Conservation (phyloP, 2,888 invertebrate species). For the Ptychoptera albimana region DNA sequence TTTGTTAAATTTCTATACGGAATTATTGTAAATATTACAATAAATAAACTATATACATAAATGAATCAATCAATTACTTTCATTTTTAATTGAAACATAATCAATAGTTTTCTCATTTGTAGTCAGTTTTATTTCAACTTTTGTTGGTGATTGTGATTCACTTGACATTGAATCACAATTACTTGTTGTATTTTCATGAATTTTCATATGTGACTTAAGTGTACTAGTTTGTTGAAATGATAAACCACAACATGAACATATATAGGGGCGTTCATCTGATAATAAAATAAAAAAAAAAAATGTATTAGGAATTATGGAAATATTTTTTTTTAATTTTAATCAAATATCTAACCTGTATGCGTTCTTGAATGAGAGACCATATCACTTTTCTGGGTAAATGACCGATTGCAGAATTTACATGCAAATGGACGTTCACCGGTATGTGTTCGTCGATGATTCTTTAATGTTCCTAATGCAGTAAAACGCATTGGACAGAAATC, state of each 20-base stretch:
- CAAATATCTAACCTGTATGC: slow-evolving; percentile 23
- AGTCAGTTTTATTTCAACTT: too few relatives aligned
- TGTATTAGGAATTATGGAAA: neutral
- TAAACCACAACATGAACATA: slow-evolving; percentile 33
- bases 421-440: slow-evolving; percentile 40
- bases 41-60: too few relatives aligned
- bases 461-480: slow-evolving; percentile 38
- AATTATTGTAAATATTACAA: too few relatives aligned
- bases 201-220: slow-evolving; percentile 34
- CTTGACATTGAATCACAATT: too few relatives aligned
- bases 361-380: slow-evolving; percentile 35
- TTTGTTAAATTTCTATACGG: too few relatives aligned
- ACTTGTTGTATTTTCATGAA: slow-evolving; percentile 21
- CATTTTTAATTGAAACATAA: too few relatives aligned
- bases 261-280: slow-evolving; percentile 29
- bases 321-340: neutral
- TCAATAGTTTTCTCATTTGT: too few relatives aligned
- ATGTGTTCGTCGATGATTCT: slow-evolving; percentile 39
- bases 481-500: slow-evolving; percentile 41
- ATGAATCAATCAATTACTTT: too few relatives aligned
- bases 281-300: neutral
- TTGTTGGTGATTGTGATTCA: too few relatives aligned
- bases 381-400: slow-evolving; percentile 41
- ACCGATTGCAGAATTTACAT: slow-evolving; percentile 38
- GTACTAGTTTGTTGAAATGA: slow-evolving; percentile 37